Evolutionary conservation across 2,113 vertebrate species (phyloP).

Genomic region (Cheirogaleus medius): DNA sequence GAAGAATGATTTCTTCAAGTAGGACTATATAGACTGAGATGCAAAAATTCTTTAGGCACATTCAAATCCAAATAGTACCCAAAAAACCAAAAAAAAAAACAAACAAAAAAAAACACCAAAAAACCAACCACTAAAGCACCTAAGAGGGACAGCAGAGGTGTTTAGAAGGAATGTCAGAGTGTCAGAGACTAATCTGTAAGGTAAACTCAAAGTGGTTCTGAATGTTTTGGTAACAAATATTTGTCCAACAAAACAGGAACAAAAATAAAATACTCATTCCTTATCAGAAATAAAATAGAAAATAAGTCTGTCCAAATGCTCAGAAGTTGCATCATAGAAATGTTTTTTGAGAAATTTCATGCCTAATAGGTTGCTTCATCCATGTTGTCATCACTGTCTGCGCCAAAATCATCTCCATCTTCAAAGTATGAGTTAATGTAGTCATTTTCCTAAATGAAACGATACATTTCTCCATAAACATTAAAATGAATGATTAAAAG

Average conservation of each 20-base stretch:
- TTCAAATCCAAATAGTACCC: constrained; percentile 35
- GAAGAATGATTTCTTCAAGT: constrained; percentile 42
- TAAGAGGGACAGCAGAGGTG: not conserved
- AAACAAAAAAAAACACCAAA: not conserved
- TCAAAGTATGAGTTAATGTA: constrained; percentile 94
- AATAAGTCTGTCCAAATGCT: constrained; percentile 2
- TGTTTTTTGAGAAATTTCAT: not conserved
- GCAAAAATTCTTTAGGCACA: constrained; percentile 67
- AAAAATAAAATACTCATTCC: constrained; percentile 36
- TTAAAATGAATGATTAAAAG: not conserved
- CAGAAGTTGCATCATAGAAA: not conserved
- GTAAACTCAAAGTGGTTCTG: constrained; percentile 40
- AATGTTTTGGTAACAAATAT: not conserved
- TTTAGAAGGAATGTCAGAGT: constrained; percentile 1
- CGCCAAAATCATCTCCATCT: constrained; percentile 90
- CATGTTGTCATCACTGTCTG: constrained; percentile 91
- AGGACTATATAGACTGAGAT: constrained; percentile 53
- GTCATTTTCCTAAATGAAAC: constrained; percentile 89
- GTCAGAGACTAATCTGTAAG: not conserved
- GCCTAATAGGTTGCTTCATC: constrained; percentile 92
- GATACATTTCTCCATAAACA: not conserved
- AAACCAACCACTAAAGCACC: not conserved
- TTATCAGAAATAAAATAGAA: constrained; percentile 42
- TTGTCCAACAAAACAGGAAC: constrained; percentile 17
- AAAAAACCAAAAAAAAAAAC: not conserved